Percentiles rank a stretch among this genome's conserved stretches.
phyloP scores from a whole-genome alignment of 2,888 invertebrate species.

The Cephus pulcher region DNA sequence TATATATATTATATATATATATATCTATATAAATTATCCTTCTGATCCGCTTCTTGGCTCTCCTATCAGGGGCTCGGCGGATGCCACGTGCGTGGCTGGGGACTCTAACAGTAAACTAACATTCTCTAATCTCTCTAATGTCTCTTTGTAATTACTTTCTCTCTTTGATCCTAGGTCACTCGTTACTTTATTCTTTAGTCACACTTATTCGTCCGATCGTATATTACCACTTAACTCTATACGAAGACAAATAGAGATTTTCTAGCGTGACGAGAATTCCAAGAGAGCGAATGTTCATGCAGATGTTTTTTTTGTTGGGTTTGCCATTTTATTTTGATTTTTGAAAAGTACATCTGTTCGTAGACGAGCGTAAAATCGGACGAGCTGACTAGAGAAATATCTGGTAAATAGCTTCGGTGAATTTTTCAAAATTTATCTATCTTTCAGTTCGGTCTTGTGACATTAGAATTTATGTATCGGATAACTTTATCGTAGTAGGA shows the following conservation, averaged over 20 bases:
- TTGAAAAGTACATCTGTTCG: neutral
- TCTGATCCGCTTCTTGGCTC: slow-evolving; percentile 64
- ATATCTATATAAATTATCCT: slow-evolving; percentile 16
- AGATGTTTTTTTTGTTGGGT: neutral
- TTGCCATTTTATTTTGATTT: neutral
- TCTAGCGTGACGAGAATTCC: neutral
- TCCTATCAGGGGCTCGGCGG: slow-evolving; percentile 67
- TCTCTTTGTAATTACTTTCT: neutral
- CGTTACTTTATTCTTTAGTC: neutral
- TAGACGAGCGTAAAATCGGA: neutral
- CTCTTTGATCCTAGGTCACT: neutral
- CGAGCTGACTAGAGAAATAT: neutral
- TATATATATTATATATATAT: neutral
- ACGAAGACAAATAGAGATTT: neutral
- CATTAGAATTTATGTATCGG: neutral
- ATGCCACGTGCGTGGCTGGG: slow-evolving; percentile 65
- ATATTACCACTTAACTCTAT: neutral
- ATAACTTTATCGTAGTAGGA: no score
- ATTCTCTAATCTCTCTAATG: neutral
- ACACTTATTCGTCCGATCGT: neutral
- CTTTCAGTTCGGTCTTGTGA: neutral
- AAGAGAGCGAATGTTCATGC: neutral
- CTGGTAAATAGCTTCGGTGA: neutral
- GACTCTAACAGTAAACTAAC: slow-evolving; percentile 47
- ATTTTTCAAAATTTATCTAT: neutral